These are phyloP conservation scores for Illadopsis cleaveri DNA, from an alignment of 2,113 vertebrate species.

Conservation along the genomic window DNA sequence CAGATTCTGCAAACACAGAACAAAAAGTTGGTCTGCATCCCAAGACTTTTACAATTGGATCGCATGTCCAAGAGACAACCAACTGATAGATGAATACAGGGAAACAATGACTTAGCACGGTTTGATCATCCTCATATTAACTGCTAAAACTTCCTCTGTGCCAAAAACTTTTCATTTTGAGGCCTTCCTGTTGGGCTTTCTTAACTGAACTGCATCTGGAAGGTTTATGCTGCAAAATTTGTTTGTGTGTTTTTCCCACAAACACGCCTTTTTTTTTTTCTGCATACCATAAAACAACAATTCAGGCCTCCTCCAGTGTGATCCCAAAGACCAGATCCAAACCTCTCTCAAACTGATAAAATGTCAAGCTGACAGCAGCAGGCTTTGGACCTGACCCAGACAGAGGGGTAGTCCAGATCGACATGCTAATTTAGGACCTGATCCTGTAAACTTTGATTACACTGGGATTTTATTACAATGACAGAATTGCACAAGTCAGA, in stretches of 20 bases:
- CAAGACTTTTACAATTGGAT: conserved; percentile 24
- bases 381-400: conserved; percentile 3
- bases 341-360: background rate
- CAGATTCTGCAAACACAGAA: conserved; percentile 1
- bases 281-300: background rate
- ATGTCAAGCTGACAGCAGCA: conserved; percentile 30
- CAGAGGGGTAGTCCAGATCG: background rate
- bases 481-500: background rate
- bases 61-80: background rate
- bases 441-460: conserved; percentile 31
- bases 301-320: background rate
- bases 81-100: background rate
- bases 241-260: background rate
- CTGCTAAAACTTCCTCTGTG: background rate
- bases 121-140: background rate
- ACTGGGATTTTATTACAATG: conserved; percentile 40
- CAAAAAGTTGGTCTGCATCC: conserved; percentile 37
- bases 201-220: conserved; percentile 27
- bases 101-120: conserved; percentile 39
- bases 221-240: background rate
- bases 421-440: conserved; percentile 39
- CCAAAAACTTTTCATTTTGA: conserved; percentile 26
- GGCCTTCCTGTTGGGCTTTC: conserved; percentile 5
- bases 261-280: background rate
- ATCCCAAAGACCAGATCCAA: background rate